Conservation (phyloP, 2,888 invertebrate genomes). For the Rotaria magnacalcarata region DNA sequence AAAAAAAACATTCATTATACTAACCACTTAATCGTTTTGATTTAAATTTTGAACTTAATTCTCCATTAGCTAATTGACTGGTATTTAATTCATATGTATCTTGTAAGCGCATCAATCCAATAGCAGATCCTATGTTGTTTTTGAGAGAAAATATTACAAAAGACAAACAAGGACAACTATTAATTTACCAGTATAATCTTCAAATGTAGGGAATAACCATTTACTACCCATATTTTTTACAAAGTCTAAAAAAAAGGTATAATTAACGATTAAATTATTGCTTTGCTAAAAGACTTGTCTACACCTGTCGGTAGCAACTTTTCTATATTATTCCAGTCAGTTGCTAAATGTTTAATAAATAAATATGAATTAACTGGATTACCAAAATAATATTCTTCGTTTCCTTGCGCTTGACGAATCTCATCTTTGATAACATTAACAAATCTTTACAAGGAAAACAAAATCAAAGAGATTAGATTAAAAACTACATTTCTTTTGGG, state of each 20-base stretch:
- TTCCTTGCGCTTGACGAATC: background rate
- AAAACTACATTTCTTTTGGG: background rate
- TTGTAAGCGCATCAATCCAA: background rate
- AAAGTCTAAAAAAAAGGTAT: background rate
- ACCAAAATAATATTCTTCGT: slow-evolving; percentile 9
- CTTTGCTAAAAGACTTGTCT: background rate
- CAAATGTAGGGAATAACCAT: slow-evolving; percentile 17
- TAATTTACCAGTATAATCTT: background rate
- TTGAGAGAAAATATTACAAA: background rate
- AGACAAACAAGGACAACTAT: no score
- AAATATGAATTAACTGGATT: slow-evolving; percentile 31
- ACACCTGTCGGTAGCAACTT: background rate
- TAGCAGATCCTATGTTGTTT: background rate
- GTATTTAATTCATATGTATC: slow-evolving; percentile 29
- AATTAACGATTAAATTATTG: background rate
- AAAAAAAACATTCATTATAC: slow-evolving; percentile 49
- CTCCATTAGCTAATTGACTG: slow-evolving; percentile 1
- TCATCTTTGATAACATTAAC: slow-evolving; percentile 20
- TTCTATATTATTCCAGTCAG: slow-evolving; percentile 8
- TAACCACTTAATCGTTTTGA: slow-evolving; percentile 28
- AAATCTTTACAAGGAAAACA: background rate
- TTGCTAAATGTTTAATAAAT: slow-evolving; percentile 18
- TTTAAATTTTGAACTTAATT: background rate
- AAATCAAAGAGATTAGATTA: background rate
- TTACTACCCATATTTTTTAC: background rate